A percentile compares a stretch with the other conserved stretches of the same genome.
These are phyloP conservation scores for Leptura quadrifasciata DNA, from an alignment of 2,888 invertebrate species.

Conservation along the genomic window DNA sequence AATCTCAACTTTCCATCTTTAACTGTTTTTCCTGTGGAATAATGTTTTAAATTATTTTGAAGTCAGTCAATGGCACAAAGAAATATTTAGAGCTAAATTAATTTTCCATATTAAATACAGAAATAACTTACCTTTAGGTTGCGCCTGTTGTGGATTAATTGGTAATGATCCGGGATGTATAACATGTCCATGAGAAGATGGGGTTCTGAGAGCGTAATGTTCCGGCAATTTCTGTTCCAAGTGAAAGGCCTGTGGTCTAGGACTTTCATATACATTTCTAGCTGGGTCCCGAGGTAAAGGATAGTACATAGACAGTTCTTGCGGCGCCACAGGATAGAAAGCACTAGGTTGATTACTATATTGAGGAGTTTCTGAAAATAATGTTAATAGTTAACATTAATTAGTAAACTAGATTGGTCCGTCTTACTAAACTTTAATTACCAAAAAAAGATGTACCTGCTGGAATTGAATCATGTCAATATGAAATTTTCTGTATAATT, in stretches of 20 bases:
- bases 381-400: not conserved
- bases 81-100: no score
- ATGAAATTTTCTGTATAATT: no score
- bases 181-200: slow-evolving; percentile 74
- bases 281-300: slow-evolving; percentile 68
- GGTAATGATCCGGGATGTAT: slow-evolving; percentile 77
- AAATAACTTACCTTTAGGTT: slow-evolving; percentile 56
- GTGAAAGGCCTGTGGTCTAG: slow-evolving; percentile 69
- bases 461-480: no score
- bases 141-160: slow-evolving; percentile 74
- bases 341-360: slow-evolving; percentile 75
- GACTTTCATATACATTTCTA: slow-evolving; percentile 69
- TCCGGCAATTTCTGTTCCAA: slow-evolving; percentile 71
- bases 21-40: no score
- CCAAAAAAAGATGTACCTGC: not conserved
- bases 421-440: not conserved
- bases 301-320: slow-evolving; percentile 73
- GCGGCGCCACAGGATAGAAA: slow-evolving; percentile 75
- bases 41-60: no score
- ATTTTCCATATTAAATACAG: not conserved
- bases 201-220: slow-evolving; percentile 73
- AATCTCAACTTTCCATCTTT: no score
- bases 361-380: slow-evolving; percentile 75
- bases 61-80: no score
- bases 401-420: not conserved